These are phyloP conservation scores for Dromococcyx pavoninus DNA, from an alignment of 2,797 vertebrate genomes.

Conservation along the genomic window DNA sequence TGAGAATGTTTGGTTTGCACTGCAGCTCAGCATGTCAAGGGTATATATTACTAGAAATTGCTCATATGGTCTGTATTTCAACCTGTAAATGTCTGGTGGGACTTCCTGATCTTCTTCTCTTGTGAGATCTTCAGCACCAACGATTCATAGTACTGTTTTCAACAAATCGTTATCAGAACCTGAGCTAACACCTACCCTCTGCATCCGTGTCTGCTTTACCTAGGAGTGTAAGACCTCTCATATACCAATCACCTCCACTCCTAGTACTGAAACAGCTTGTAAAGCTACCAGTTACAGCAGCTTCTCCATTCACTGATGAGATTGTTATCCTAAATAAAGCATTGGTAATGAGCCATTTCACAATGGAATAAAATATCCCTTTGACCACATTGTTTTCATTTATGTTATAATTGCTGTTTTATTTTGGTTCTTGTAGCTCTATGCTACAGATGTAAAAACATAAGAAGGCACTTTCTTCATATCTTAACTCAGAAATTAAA, in stretches of 20 bases:
- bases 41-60: neutral
- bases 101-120: neutral
- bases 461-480: neutral
- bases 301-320: accelerated
- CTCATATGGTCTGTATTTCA: neutral
- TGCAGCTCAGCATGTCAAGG: neutral
- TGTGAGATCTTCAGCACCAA: conserved; percentile 7
- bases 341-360: neutral
- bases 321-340: neutral
- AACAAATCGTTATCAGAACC: conserved; percentile 41
- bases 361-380: neutral
- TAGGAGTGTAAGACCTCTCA: neutral
- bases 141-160: conserved; percentile 17
- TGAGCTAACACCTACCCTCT: neutral
- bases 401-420: neutral
- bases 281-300: accelerated
- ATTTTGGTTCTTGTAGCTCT: neutral
- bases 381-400: neutral
- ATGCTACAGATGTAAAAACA: neutral
- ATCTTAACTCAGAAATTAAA: neutral
- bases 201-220: neutral
- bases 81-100: neutral
- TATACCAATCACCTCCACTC: neutral
- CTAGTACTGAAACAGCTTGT: neutral
- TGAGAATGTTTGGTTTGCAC: neutral